phyloP scores from a whole-genome alignment of 2,797 vertebrate species.

The Spinus olivaceus region DNA sequence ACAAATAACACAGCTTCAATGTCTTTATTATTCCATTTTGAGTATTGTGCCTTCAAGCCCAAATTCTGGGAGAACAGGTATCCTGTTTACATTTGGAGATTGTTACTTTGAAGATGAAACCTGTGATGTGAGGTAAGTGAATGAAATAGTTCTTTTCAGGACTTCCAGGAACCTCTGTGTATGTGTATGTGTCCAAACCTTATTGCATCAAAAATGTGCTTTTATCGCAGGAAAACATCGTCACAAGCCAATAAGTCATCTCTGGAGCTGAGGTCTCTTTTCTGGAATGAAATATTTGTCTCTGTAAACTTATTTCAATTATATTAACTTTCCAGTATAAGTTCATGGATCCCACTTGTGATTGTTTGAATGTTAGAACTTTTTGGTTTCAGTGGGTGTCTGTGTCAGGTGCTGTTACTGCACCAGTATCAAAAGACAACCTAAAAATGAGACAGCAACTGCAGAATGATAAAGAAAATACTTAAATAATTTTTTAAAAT shows the following conservation, averaged over 20 bases:
- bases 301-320: background rate
- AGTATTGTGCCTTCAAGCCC: background rate
- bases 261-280: background rate
- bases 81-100: background rate
- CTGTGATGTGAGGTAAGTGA: background rate
- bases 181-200: background rate
- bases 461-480: background rate
- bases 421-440: background rate
- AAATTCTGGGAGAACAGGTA: background rate
- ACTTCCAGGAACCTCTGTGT: background rate
- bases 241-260: background rate
- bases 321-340: background rate
- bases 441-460: background rate
- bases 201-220: background rate
- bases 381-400: background rate
- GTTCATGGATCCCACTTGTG: background rate
- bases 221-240: background rate
- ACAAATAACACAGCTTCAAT: background rate
- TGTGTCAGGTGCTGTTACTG: background rate
- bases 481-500: accelerated
- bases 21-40: background rate
- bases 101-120: accelerated
- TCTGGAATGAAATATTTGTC: background rate
- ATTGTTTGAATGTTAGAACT: background rate
- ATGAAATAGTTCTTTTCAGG: background rate